phyloP scores from a whole-genome alignment of 1,140 invertebrate species.

The Pygmarrhopalites habei region DNA sequence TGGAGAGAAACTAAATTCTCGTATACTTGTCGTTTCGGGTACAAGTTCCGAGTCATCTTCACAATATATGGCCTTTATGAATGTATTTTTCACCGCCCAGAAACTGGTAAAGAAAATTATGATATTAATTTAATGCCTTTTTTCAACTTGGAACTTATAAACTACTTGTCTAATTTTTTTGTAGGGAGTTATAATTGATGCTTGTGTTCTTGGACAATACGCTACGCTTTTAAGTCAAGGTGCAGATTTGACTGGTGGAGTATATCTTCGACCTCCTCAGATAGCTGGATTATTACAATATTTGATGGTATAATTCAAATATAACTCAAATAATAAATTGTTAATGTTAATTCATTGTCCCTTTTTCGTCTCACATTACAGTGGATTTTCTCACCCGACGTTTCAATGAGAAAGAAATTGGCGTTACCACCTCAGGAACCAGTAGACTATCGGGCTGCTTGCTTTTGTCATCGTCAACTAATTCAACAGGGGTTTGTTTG shows the following conservation, averaged over 20 bases:
- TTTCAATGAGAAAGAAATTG: conserved; percentile 67
- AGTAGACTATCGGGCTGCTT: conserved; percentile 92
- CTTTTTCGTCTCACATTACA: conserved; percentile 44
- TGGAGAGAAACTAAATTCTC: conserved; percentile 61
- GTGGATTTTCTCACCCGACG: conserved; percentile 90
- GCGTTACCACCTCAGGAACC: conserved; percentile 80
- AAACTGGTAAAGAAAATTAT: conserved; percentile 53
- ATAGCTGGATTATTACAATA: conserved; percentile 82
- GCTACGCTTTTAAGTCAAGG: conserved; percentile 87
- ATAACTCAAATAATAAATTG: background rate
- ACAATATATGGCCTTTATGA: conserved; percentile 98
- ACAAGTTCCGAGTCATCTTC: conserved; percentile 82
- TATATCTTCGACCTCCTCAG: conserved; percentile 73
- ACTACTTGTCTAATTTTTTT: conserved; percentile 20
- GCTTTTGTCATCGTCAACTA: conserved; percentile 94
- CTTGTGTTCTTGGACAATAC: conserved; percentile 85
- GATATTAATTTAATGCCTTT: too few species aligned
- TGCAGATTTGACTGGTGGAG: conserved; percentile 89
- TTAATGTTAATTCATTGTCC: background rate
- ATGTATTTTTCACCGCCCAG: conserved; percentile 92
- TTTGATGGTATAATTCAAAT: conserved; percentile 59
- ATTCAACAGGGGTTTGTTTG: conserved; percentile 95
- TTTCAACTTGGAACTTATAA: too few species aligned
- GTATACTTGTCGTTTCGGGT: conserved; percentile 77
- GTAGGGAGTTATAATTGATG: conserved; percentile 82